Conservation (phyloP, 2,888 invertebrate genomes). For the Stomorhina lunata region DNA sequence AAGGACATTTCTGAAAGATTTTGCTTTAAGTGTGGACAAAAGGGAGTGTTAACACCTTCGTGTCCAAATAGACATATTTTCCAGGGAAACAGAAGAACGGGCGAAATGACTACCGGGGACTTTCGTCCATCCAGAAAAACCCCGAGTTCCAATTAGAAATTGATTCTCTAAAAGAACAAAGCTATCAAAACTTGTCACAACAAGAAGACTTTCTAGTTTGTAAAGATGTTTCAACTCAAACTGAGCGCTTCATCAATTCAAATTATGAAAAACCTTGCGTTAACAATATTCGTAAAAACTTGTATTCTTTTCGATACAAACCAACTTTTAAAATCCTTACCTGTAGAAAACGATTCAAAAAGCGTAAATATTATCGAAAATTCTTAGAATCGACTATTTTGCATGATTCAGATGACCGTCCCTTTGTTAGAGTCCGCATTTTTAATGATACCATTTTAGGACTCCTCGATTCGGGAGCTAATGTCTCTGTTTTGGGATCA, state of each 20-base stretch:
- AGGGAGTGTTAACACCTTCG: background rate
- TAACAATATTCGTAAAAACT: background rate
- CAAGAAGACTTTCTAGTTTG: no score
- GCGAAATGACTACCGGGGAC: constrained; percentile 38
- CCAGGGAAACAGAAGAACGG: constrained; percentile 21
- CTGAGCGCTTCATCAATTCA: background rate
- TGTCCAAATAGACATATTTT: constrained; percentile 8
- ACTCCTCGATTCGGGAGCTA: constrained; percentile 10
- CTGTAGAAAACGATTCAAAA: background rate
- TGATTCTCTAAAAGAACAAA: no score
- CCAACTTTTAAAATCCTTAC: background rate
- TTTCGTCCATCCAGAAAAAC: background rate
- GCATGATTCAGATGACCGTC: constrained; percentile 18
- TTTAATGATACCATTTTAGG: background rate
- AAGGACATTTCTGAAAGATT: background rate
- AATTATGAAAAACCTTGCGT: background rate
- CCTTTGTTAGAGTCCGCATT: background rate
- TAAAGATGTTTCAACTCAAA: no score
- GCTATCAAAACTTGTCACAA: no score
- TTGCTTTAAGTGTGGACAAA: constrained; percentile 19
- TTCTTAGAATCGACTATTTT: background rate
- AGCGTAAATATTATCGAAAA: background rate
- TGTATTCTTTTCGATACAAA: background rate
- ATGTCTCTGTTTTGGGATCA: constrained; percentile 12
- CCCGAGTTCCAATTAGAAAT: no score